Base-by-base conservation (phyloP, 2,113 vertebrate species). In the Octodon degus region DNA sequence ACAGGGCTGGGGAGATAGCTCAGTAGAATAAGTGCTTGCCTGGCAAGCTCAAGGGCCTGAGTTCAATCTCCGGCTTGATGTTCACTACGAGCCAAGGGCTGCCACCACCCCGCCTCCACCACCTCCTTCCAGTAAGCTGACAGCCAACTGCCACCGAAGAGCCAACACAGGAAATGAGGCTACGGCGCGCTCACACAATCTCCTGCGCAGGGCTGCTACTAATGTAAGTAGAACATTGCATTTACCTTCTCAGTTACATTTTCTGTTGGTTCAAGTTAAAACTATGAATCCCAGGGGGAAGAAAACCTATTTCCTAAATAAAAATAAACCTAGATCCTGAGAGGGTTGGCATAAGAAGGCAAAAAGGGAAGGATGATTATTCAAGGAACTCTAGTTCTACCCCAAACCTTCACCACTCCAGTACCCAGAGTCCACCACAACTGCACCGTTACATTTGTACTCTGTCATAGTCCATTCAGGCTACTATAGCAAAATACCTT, bases 41-140 rank as follows among this genome's bases (percentile, higher is more conserved):
- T 43, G 43, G 43, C 43, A 43, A 43, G 43, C 43, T 43, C 43
- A 43, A 43, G 43, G 43, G 43, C 43, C 43, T 43, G 43, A 43
- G 5, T 43, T 43, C 43, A 43, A 43, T 43, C 3, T 43, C 43
- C 43, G 43, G 43, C 63, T 25, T 43, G 60, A 88, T 34, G 60
- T 58, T 67, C 22, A 50, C 37, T 50, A 40, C 30, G 34, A 7
- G 13, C 0, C 11, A 12, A 79, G 13, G 37, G n/a, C 53, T 58
- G 24, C 70, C 47, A 37, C 63, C 24, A 81, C 47, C 30, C 22
- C 34, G 50, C 53, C 30, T 14, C 16, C 47, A 84, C 88, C 60
- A n/a, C 62, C 50, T 84, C 68, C 89, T 84, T 70, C 84, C 50
- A 63, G 58, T 50, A 88, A 30, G 77, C 40, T 20, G 82, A 79